Conservation (phyloP, 1,140 invertebrate genomes). For the Hypothenemus hampei region DNA sequence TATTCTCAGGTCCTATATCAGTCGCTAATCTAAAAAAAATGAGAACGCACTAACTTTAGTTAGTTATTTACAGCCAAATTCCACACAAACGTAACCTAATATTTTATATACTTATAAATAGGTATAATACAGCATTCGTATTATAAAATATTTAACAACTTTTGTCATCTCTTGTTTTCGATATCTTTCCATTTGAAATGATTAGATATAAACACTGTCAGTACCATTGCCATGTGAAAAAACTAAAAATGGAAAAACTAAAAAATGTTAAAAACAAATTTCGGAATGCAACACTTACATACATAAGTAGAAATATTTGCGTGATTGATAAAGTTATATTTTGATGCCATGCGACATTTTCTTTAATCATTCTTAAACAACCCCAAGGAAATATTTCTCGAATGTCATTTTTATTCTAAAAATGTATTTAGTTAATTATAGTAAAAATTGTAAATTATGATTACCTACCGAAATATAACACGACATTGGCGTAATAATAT, state of each 20-base stretch:
- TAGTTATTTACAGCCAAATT: too few relatives aligned
- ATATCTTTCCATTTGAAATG: slow-evolving; percentile 2
- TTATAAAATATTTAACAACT: too few relatives aligned
- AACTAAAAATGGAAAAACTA: slow-evolving; percentile 5
- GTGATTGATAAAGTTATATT: slow-evolving; percentile 5
- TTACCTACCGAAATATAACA: slow-evolving; percentile 6
- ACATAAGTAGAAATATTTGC: slow-evolving; percentile 7
- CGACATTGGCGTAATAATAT: background rate
- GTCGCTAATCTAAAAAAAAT: too few relatives aligned
- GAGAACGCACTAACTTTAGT: too few relatives aligned
- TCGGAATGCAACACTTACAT: slow-evolving; percentile 6
- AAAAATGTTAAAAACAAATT: background rate
- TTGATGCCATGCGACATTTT: slow-evolving; percentile 15
- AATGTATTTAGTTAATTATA: background rate
- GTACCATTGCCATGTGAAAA: slow-evolving; percentile 4
- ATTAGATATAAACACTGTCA: slow-evolving; percentile 4
- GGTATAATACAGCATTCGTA: too few relatives aligned
- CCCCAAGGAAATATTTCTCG: background rate
- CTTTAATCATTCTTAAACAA: slow-evolving; percentile 8
- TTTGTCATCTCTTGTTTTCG: too few relatives aligned
- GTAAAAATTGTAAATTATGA: background rate
- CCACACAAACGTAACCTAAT: too few relatives aligned
- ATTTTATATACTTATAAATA: too few relatives aligned
- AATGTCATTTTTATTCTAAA: slow-evolving; percentile 1
- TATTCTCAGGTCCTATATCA: too few relatives aligned